Evolutionary conservation across 2,113 vertebrate genomes (phyloP).

Genomic region (Centropus unirufus): DNA sequence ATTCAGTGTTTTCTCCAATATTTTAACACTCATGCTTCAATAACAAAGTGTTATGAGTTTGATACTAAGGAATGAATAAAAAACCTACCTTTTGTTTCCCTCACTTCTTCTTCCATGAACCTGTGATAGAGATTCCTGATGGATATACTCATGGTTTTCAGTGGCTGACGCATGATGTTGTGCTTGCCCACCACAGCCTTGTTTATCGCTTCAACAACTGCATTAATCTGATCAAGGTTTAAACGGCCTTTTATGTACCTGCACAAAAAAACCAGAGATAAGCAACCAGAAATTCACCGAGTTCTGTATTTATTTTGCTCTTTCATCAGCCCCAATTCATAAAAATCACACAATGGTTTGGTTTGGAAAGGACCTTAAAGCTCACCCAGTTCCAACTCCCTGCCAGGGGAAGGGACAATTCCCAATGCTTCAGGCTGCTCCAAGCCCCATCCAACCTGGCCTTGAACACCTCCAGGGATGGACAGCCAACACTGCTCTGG

Average conservation of each 20-base stretch:
- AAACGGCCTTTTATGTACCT: constrained; percentile 91
- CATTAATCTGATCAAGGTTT: constrained; percentile 84
- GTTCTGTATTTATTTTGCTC: neutral
- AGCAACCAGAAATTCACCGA: neutral
- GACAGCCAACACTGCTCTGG: no score
- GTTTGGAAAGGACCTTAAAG: no score
- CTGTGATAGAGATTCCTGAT: constrained; percentile 80
- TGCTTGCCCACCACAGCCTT: constrained; percentile 83
- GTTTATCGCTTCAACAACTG: constrained; percentile 83
- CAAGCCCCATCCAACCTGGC: no score
- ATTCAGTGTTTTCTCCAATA: neutral
- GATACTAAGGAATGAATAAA: neutral
- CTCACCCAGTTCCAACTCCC: no score
- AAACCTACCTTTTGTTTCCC: constrained; percentile 85
- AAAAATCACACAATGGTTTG: no score
- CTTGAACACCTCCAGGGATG: no score
- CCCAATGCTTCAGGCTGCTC: no score
- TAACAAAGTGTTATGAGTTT: rapidly evolving
- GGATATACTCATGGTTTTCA: constrained; percentile 71
- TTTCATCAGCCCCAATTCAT: neutral
- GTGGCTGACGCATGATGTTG: constrained; percentile 82
- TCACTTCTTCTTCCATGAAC: constrained; percentile 87
- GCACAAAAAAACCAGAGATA: neutral
- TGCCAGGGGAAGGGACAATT: no score
- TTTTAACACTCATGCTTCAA: neutral